Base-by-base conservation (phyloP, 2,797 vertebrate genomes). In the Tapera naevia region DNA sequence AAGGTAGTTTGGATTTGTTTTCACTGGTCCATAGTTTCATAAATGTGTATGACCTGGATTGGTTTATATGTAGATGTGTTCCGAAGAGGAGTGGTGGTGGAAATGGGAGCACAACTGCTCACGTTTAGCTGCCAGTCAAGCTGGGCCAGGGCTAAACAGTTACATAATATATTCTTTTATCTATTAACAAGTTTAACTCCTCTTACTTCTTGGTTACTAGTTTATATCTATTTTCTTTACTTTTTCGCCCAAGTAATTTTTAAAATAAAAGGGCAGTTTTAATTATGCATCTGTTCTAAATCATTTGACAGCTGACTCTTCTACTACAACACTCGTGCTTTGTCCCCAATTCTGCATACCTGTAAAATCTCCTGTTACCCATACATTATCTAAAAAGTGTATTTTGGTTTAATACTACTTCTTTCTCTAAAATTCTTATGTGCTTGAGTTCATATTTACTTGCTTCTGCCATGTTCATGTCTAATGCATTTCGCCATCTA, bases 41-140 rank as follows among this genome's bases (percentile, higher is more conserved):
- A 35, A 50, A 37, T 0, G 0, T 50, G 6, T 56, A 35, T 70
- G 22, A 57, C 9, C 41, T 74, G 45, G 30, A 35, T 37, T 74
- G 17, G 18, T 76, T 85, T 76, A 16, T 50, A 13, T 35, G 4
- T 80, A 50, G 13, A 35, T 48, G 46, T 48, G 46, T 48, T 48
- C 46, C 48, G 21, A 22, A 48, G 46, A 21, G 18, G 22, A 21
- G 22, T 48, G 46, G 22, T 11, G 10, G 21, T 48, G 46, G 21
- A 48, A 48, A 24, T 48, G 21, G 46, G 22, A 23, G 46, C 11
- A 21, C 46, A 48, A 24, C 46, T 48, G 46, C 46, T 48, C 46
- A 21, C 12, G 12, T 48, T 48, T 24, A 48, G 46, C 23, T 48
- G 46, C 46, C 22, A 48, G 22, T 48, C 46, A 48, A 48, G 21